Conservation (phyloP, 2,113 vertebrate genomes). For the Rousettus leschenaultii region DNA sequence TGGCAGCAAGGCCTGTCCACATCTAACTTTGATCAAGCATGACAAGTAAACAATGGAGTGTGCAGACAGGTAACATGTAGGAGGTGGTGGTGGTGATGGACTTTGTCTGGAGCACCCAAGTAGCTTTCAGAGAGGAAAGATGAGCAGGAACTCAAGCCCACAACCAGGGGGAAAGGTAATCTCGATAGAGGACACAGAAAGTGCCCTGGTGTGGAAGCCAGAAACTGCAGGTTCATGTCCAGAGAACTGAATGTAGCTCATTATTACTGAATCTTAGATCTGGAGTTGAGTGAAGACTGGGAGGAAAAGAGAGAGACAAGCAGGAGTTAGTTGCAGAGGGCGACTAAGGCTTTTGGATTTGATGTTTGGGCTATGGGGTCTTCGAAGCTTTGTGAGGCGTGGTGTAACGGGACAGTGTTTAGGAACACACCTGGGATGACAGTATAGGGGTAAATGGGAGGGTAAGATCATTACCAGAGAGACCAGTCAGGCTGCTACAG, state of each 20-base stretch:
- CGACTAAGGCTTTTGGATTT: background rate
- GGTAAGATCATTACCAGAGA: background rate
- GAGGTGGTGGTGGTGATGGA: no score
- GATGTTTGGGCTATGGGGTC: background rate
- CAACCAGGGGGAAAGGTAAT: background rate
- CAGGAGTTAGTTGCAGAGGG: background rate
- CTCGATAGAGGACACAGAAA: background rate
- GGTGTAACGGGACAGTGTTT: background rate
- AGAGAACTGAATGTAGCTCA: background rate
- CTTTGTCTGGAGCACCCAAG: background rate
- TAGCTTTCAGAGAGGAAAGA: background rate
- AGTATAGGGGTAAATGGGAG: fast-evolving
- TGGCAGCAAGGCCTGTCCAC: background rate
- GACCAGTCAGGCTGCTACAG: background rate
- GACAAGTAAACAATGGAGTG: background rate
- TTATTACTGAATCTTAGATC: background rate
- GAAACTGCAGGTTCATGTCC: no score
- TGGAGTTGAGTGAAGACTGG: background rate
- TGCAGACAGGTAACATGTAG: fast-evolving
- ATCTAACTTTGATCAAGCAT: background rate
- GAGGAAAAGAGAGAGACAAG: background rate
- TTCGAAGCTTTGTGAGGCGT: background rate
- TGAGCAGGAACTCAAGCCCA: background rate
- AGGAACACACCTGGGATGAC: background rate
- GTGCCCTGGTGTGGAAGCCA: background rate